These are phyloP conservation scores for Neoarius graeffei DNA, from an alignment of 2,113 vertebrate species.

Conservation along the genomic window DNA sequence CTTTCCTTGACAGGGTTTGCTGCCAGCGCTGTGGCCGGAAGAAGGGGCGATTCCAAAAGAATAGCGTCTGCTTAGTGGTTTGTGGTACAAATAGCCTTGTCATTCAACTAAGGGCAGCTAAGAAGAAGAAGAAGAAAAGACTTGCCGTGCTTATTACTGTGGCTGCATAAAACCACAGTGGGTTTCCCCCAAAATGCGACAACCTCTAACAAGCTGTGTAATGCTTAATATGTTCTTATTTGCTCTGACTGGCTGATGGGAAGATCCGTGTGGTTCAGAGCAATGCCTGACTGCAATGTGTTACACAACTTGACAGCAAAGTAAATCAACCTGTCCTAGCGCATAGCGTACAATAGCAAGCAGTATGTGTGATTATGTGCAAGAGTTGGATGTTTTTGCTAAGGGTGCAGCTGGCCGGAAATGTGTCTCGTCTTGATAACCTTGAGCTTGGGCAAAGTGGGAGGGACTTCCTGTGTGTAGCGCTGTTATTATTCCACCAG, in stretches of 20 bases:
- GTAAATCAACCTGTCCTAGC: not conserved
- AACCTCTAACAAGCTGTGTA: not conserved
- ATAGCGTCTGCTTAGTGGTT: constrained; percentile 45
- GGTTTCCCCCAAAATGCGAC: constrained; percentile 26
- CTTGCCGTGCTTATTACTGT: constrained; percentile 51
- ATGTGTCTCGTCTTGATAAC: constrained; percentile 59
- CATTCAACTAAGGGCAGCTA: constrained; percentile 37
- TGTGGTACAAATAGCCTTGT: constrained; percentile 50
- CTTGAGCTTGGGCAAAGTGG: constrained; percentile 36
- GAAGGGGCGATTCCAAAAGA: constrained; percentile 8
- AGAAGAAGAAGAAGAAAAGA: constrained; percentile 47
- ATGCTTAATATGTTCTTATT: not conserved
- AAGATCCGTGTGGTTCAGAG: not conserved
- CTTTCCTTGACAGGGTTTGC: not conserved
- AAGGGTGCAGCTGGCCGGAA: constrained; percentile 56
- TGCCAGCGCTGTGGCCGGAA: constrained; percentile 14
- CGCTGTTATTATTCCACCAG: constrained; percentile 45
- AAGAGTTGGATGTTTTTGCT: constrained; percentile 26
- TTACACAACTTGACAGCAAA: not conserved
- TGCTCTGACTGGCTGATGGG: not conserved
- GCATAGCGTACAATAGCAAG: not conserved
- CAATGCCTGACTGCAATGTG: not conserved
- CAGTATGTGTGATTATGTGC: constrained; percentile 33
- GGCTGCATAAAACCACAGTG: constrained; percentile 44
- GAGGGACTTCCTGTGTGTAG: constrained; percentile 47